These are phyloP conservation scores for Mantis religiosa DNA, from an alignment of 2,888 invertebrate species.

Conservation along the genomic window DNA sequence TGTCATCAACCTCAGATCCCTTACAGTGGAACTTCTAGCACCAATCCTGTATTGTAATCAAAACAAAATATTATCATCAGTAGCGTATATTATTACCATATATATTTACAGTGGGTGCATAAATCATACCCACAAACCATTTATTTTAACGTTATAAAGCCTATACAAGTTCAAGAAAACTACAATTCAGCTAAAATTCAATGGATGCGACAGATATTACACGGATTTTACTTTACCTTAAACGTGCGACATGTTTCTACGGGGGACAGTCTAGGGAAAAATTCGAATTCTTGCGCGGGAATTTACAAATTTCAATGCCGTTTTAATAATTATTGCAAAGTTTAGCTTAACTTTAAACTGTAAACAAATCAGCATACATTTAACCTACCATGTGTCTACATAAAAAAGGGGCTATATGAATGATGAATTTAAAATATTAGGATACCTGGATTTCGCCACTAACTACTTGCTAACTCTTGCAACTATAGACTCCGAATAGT, in stretches of 20 bases:
- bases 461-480: too few relatives aligned
- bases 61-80: not conserved
- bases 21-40: not conserved
- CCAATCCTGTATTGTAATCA: not conserved
- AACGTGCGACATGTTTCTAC: conserved; percentile 24
- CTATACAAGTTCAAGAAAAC: not conserved
- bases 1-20: not conserved
- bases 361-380: too few relatives aligned
- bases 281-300: not conserved
- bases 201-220: conserved; percentile 9
- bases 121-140: not conserved
- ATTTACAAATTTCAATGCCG: not conserved
- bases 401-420: too few relatives aligned
- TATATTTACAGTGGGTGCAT: not conserved
- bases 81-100: not conserved
- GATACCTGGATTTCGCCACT: too few relatives aligned
- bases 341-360: too few relatives aligned
- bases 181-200: not conserved
- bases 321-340: too few relatives aligned
- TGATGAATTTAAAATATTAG: too few relatives aligned
- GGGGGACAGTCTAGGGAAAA: not conserved
- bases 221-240: conserved; percentile 1
- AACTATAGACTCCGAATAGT: too few relatives aligned
- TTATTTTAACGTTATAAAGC: not conserved
- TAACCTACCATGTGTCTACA: too few relatives aligned